Evolutionary conservation across 1,140 invertebrate species (phyloP).

Genomic region (Yoshiicerus persimilis): DNA sequence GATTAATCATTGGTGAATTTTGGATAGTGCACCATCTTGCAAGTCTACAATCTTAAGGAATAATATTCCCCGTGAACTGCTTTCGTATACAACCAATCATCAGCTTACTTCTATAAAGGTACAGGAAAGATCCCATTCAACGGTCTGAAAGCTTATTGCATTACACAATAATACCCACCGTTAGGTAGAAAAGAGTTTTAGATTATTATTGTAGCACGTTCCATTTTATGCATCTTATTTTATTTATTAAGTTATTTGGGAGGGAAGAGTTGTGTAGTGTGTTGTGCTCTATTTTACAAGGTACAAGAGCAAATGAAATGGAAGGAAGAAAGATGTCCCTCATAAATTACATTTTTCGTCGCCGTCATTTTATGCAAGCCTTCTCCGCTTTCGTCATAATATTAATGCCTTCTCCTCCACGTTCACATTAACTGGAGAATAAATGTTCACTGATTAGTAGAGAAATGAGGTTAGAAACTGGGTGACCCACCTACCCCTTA

Average conservation of each 20-base stretch:
- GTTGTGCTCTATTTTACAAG: neutral
- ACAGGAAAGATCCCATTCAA: too few relatives aligned
- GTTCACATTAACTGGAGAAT: neutral
- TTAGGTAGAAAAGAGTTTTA: neutral
- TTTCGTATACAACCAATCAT: too few relatives aligned
- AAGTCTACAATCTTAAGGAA: too few relatives aligned
- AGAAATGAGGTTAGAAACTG: neutral
- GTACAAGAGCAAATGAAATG: neutral
- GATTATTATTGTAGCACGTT: neutral
- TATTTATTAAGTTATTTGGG: neutral
- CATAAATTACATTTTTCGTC: neutral
- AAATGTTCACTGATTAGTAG: neutral
- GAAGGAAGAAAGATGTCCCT: neutral
- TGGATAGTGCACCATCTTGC: neutral
- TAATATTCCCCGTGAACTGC: too few relatives aligned
- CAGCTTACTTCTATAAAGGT: too few relatives aligned
- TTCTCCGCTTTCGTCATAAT: neutral
- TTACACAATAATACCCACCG: too few relatives aligned
- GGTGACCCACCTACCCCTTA: neutral
- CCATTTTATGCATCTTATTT: neutral
- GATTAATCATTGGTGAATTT: neutral
- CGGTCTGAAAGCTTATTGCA: neutral
- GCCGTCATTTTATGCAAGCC: neutral
- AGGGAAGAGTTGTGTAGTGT: neutral
- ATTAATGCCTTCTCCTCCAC: neutral